These are phyloP conservation scores for Tenthredo notha DNA, from an alignment of 2,888 invertebrate genomes.

Conservation along the genomic window DNA sequence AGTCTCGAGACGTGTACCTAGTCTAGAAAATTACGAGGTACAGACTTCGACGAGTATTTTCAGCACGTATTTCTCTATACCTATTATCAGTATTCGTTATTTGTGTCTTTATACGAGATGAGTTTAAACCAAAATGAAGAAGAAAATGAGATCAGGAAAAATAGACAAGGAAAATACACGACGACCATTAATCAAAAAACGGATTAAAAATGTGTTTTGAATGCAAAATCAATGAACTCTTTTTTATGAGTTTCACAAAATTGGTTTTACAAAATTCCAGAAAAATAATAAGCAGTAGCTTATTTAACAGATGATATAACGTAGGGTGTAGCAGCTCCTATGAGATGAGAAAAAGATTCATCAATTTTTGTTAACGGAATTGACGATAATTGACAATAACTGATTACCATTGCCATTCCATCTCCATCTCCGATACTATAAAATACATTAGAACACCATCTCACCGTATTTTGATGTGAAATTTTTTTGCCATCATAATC, in stretches of 20 bases:
- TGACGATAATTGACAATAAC: conserved; percentile 38
- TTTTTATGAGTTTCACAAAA: background rate
- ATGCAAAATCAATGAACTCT: too few relatives aligned
- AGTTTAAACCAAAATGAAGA: background rate
- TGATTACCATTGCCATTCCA: conserved; percentile 31
- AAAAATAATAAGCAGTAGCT: too few relatives aligned
- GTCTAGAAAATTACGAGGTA: background rate
- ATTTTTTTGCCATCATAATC: background rate
- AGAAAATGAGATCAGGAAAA: background rate
- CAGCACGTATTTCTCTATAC: background rate
- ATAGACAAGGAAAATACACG: background rate
- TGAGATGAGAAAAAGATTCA: background rate
- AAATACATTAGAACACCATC: background rate
- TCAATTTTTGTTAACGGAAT: conserved; percentile 31
- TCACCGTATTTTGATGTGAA: background rate
- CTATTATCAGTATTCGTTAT: background rate
- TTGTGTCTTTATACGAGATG: background rate
- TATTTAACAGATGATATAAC: conserved; percentile 2
- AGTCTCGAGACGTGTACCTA: background rate
- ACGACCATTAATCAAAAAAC: background rate
- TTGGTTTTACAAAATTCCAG: background rate
- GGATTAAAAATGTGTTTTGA: too few relatives aligned
- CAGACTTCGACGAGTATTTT: background rate
- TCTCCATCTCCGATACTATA: background rate
- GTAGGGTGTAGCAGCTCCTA: background rate